Base-by-base conservation (phyloP, 1,140 invertebrate species). In the Akabosia matsudoensis region DNA sequence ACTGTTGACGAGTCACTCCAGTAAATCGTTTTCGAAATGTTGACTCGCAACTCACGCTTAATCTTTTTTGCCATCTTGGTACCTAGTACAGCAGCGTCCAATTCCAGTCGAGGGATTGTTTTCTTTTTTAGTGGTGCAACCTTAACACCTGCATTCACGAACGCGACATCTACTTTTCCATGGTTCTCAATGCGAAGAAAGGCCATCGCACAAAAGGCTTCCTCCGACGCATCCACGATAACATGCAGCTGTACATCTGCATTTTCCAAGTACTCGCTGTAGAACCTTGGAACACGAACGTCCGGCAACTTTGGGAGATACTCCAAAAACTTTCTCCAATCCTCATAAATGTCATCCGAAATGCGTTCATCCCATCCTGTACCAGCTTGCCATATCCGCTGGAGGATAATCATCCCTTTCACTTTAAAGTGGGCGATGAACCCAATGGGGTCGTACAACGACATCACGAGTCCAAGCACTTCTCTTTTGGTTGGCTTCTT, bases 21-120 rank as follows among this genome's bases (percentile, higher is more conserved):
- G 28, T 14, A 70, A 30, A 26, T 13, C 7, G 7, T 26, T 30
- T 34, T 30, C 24, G 3, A 18, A 4, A 70, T 70, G 7, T 70
- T 70, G 3, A 70, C 28, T 30, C 24, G 7, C 13, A 33, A 18
- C 51, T 70, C 28, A 7, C 24, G 1, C 7, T 10, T 16, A 4
- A 79, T 72, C 7, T 24, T 34, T 0, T 37, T 16, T 0, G 80
- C 79, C 16, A 86, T 18, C 30, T 82, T 76, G 0, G 78, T 79
- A 1, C 82, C 83, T n/a, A 85, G 54, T 0, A 85, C 70, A 0
- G 85, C 85, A 7, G 83, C 86, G 73, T 85, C 81, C 0, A 87
- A 79, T 77, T 87, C 85, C 2, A 87, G 74, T 31, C 84, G 77
- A 0, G 85, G 85, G n/a, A 86, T 84, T 0, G 83, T 83, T 24